A percentile compares a stretch with the other conserved stretches of the same genome.
phyloP scores from a whole-genome alignment of 2,888 invertebrate genomes.

The Diloba caeruleocephala region DNA sequence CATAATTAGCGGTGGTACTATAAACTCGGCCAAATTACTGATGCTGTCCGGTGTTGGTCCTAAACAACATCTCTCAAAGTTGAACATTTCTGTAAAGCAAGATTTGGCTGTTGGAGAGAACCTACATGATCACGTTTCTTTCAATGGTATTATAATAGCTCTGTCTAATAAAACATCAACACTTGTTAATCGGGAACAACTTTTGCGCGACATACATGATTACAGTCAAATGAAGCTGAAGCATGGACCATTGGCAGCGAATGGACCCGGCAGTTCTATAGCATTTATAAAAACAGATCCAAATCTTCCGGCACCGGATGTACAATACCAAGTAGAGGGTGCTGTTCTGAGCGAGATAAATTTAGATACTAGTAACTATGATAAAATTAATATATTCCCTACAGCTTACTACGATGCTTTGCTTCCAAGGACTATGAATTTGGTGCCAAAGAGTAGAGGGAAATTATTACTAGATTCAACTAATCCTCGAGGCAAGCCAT shows the following conservation, averaged over 20 bases:
- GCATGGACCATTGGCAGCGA: slow-evolving; percentile 84
- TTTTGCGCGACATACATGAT: slow-evolving; percentile 73
- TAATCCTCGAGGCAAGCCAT: slow-evolving; percentile 91
- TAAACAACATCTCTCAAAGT: slow-evolving; percentile 18
- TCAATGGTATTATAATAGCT: slow-evolving; percentile 81
- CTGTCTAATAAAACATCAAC: slow-evolving; percentile 86
- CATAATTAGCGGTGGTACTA: slow-evolving; percentile 71
- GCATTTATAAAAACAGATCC: slow-evolving; percentile 88
- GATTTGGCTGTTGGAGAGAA: slow-evolving; percentile 78
- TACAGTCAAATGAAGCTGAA: slow-evolving; percentile 71
- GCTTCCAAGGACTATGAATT: slow-evolving; percentile 86
- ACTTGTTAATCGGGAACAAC: slow-evolving; percentile 69
- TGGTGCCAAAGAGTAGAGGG: slow-evolving; percentile 90
- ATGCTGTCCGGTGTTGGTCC: slow-evolving; percentile 81
- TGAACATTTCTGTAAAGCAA: slow-evolving; percentile 56
- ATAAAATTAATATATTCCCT: slow-evolving; percentile 77
- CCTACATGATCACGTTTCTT: slow-evolving; percentile 80
- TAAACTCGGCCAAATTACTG: slow-evolving; percentile 74
- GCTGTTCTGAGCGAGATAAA: slow-evolving; percentile 84
- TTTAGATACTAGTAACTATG: slow-evolving; percentile 78
- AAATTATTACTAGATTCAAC: slow-evolving; percentile 88
- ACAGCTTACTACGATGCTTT: slow-evolving; percentile 90
- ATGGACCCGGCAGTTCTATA: slow-evolving; percentile 86
- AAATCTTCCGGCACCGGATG: slow-evolving; percentile 87
- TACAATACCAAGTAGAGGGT: slow-evolving; percentile 88